Percentiles rank a stretch among this genome's conserved stretches.
Conservation (phyloP, 2,113 vertebrate species). For the Melanerpes aurifrons region DNA sequence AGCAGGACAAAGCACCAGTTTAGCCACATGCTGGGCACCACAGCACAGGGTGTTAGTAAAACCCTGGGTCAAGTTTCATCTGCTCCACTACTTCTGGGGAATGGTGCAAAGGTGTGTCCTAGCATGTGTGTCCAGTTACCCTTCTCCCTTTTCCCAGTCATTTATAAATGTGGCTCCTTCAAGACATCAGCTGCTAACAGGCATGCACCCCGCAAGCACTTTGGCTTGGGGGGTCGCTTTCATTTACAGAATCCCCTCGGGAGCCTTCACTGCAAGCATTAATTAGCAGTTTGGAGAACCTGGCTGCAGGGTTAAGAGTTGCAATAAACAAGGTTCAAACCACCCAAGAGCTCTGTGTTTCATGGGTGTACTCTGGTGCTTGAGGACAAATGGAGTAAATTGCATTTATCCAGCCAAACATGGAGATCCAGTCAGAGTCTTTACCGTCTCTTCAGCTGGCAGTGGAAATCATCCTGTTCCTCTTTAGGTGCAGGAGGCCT, state of each 20-base stretch:
- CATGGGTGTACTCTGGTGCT: background rate
- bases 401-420: background rate
- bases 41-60: background rate
- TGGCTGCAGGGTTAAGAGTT: background rate
- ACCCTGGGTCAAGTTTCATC: background rate
- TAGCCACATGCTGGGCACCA: fast-evolving
- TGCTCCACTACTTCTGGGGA: fast-evolving
- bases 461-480: background rate
- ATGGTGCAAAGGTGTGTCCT: background rate
- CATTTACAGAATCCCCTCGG: background rate
- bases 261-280: background rate
- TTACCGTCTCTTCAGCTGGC: background rate
- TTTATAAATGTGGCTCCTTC: background rate
- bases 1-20: fast-evolving
- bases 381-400: background rate
- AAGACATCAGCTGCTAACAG: background rate
- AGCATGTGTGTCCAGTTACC: background rate
- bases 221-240: background rate
- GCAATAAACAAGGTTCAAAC: background rate
- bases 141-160: background rate
- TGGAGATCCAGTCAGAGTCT: background rate
- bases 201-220: fast-evolving
- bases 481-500: background rate
- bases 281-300: background rate
- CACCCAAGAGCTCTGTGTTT: fast-evolving